Evolutionary conservation across 2,797 vertebrate genomes (phyloP), one percentile per base, ranked within the genome.

Genomic region (Arctocebus calabarensis): DNA sequence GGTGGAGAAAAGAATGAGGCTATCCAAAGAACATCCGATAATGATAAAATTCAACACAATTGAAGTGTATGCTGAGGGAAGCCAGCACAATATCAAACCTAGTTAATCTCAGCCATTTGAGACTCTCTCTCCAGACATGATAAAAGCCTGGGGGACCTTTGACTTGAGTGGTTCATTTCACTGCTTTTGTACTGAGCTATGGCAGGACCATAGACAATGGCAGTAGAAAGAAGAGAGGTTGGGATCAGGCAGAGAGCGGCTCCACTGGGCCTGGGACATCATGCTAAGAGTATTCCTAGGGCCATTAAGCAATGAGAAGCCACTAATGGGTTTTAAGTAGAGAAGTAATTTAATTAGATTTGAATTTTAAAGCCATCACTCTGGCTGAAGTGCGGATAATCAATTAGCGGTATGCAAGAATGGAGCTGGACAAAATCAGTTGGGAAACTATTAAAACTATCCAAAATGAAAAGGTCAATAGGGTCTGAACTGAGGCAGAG

Each of bases 71-170:
- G 32, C 23, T 91, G 82, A 85, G 84, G 45, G 57, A 77, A 29
- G 32, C 45, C 90, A 84, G 66, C 48, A 40, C 78, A 92, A 48
- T 43, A 91, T 34, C 16, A 86, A 68, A 37, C 34, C 70, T 73
- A 75, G 79, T 77, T 86, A 78, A 52, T 78, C 71, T 87, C 45
- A 88, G 25, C 52, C 57, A 86, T 43, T 74, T 70, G 52, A 92
- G 37, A 82, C 7, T 6, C 57, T 93, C 34, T 96, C 94, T 66
- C 89, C 48, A 94, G 96, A 78, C n/a, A 61, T 81, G 85, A 92
- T 66, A 79, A 90, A 79, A 92, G 25, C 5, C 25, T 68, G 7
- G 29, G 61, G 34, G 6, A 66, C 55, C 61, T 91, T 84, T 74
- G 6, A 17, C 52, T 90, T 78, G 34, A 57, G 78, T 22, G 90